Evolutionary conservation across 2,113 vertebrate species (phyloP).

Genomic region (Stegostoma tigrinum): DNA sequence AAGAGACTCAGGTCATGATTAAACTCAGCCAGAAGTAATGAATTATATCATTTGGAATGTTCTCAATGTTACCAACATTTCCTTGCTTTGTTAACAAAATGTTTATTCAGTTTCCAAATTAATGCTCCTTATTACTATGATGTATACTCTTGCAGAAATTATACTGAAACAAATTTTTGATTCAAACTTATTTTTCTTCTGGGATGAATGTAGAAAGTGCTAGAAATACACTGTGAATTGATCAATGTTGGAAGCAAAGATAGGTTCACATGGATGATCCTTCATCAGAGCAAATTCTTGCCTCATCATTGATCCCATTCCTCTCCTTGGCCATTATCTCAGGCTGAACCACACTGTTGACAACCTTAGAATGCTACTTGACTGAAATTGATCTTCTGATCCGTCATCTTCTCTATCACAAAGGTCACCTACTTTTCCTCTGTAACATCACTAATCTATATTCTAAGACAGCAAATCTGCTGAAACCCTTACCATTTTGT

Average conservation of each 20-base stretch:
- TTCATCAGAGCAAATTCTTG: neutral
- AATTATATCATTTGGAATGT: slow-evolving; percentile 40
- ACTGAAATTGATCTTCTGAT: neutral
- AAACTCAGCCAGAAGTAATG: slow-evolving; percentile 41
- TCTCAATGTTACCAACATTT: neutral
- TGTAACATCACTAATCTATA: neutral
- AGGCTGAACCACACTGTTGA: too few species aligned
- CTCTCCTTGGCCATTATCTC: too few species aligned
- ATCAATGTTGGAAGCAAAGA: neutral
- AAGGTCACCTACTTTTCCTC: neutral
- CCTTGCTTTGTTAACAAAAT: neutral
- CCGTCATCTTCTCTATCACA: neutral
- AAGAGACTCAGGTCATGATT: slow-evolving; percentile 43
- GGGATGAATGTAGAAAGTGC: neutral
- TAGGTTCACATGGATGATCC: neutral
- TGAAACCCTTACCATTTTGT: neutral
- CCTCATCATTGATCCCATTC: neutral
- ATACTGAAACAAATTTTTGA: neutral
- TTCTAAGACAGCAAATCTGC: neutral
- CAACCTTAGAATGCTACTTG: neutral
- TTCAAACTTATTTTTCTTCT: neutral
- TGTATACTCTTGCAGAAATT: neutral
- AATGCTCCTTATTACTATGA: neutral
- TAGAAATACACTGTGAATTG: neutral
- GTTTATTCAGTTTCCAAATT: neutral